These are phyloP conservation scores for Solenodon paradoxus DNA, from an alignment of 2,113 vertebrate genomes.

Conservation along the genomic window DNA sequence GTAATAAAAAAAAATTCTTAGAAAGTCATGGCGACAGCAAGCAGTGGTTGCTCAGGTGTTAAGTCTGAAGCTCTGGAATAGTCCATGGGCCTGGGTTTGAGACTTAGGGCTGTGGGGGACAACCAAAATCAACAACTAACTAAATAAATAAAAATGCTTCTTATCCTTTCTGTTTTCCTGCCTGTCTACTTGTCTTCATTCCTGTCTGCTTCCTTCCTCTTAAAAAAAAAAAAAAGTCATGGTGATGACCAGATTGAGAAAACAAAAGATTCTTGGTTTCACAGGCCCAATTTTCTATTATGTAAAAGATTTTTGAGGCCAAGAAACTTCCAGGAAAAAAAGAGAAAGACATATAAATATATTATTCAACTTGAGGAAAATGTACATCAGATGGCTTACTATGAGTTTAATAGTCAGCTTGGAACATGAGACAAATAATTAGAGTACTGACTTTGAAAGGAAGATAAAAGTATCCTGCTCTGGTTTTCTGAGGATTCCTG, in stretches of 20 bases:
- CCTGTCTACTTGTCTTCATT: too few species aligned
- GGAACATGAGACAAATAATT: constrained; percentile 62
- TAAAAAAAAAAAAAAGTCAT: background rate
- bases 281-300: constrained; percentile 7
- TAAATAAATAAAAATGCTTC: too few species aligned
- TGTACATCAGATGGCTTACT: background rate
- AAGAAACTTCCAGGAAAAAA: constrained; percentile 16
- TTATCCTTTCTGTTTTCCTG: too few species aligned
- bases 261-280: background rate
- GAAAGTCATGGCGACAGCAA: too few species aligned
- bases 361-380: background rate
- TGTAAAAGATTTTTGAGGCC: background rate
- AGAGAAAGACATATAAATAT: background rate
- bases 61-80: too few species aligned
- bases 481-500: constrained; percentile 63
- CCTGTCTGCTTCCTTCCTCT: too few species aligned
- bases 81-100: too few species aligned
- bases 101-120: too few species aligned
- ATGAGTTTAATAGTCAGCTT: constrained; percentile 24
- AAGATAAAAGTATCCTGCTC: constrained; percentile 59
- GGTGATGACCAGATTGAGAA: background rate
- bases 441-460: constrained; percentile 60
- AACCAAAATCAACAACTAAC: too few species aligned
- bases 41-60: too few species aligned
- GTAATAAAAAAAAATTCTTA: background rate